A percentile compares a stretch with the other conserved stretches of the same genome.
Conservation (phyloP, 2,888 invertebrate species). For the Pristionchus fissidentatus region DNA sequence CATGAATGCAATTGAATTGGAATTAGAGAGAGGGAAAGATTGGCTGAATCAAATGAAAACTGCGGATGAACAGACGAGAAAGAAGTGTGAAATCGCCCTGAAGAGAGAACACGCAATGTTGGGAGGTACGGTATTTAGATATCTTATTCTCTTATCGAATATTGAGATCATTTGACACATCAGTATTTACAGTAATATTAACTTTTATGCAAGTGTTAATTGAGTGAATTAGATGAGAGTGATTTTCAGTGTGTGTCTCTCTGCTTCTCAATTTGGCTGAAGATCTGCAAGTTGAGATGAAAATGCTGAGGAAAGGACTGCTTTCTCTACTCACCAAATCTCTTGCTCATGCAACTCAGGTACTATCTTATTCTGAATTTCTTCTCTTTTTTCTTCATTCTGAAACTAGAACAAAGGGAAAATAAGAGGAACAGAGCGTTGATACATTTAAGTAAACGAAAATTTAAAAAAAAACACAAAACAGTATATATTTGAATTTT, state of each 20-base stretch:
- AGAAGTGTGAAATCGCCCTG: slow-evolving; percentile 88
- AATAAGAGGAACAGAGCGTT: too few relatives aligned
- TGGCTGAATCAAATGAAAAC: slow-evolving; percentile 81
- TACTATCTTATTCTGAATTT: not conserved
- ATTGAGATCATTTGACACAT: not conserved
- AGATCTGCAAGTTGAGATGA: slow-evolving; percentile 93
- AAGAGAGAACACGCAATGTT: slow-evolving; percentile 94
- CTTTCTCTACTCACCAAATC: slow-evolving; percentile 71
- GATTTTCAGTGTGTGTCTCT: slow-evolving; percentile 87
- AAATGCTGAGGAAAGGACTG: slow-evolving; percentile 87
- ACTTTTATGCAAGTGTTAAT: too few relatives aligned
- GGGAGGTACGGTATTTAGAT: slow-evolving; percentile 78
- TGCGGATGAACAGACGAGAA: slow-evolving; percentile 75
- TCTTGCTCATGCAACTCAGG: slow-evolving; percentile 42
- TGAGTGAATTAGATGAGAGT: too few relatives aligned
- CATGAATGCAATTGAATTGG: slow-evolving; percentile 95
- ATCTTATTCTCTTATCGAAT: not conserved
- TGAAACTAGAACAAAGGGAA: too few relatives aligned
- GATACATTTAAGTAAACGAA: too few relatives aligned
- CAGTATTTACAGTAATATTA: not conserved
- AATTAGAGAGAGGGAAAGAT: slow-evolving; percentile 91
- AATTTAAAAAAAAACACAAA: too few relatives aligned
- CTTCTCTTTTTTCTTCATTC: too few relatives aligned
- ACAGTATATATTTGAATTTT: too few relatives aligned
- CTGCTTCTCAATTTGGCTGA: slow-evolving; percentile 94